These are phyloP conservation scores for Acrocephalus scirpaceus DNA, from an alignment of 2,797 vertebrate species.

Conservation along the genomic window DNA sequence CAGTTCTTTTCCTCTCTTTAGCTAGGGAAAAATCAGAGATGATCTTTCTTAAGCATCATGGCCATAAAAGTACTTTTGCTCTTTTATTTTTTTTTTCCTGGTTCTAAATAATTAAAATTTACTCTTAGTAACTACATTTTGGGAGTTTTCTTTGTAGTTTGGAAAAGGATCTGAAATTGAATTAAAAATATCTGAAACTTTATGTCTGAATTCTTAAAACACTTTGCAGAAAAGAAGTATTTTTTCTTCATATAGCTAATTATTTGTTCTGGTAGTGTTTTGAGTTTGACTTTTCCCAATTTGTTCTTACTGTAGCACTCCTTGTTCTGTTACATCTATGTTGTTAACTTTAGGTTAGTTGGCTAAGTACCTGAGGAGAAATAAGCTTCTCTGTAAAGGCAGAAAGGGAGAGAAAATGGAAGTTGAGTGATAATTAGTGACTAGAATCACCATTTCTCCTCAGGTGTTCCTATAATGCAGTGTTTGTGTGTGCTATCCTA, in stretches of 20 bases:
- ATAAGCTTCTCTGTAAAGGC: not conserved
- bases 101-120: conserved; percentile 22
- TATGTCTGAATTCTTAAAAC: conserved; percentile 6
- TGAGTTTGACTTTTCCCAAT: not conserved
- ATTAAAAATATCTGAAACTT: not conserved
- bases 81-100: not conserved
- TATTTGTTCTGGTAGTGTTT: not conserved
- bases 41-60: not conserved
- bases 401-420: not conserved
- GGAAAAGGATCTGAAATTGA: not conserved
- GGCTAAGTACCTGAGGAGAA: not conserved
- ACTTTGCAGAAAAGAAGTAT: not conserved
- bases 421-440: not conserved
- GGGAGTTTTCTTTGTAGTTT: not conserved
- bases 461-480: not conserved
- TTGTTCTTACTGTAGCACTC: not conserved
- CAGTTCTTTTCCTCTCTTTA: not conserved
- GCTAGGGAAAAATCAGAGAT: not conserved
- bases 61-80: not conserved
- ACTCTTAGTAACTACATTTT: not conserved
- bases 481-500: not conserved
- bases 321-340: not conserved
- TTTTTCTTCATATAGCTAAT: not conserved
- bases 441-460: not conserved
- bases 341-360: not conserved